phyloP scores from a whole-genome alignment of 2,113 vertebrate species.

The Oreochromis niloticus region DNA sequence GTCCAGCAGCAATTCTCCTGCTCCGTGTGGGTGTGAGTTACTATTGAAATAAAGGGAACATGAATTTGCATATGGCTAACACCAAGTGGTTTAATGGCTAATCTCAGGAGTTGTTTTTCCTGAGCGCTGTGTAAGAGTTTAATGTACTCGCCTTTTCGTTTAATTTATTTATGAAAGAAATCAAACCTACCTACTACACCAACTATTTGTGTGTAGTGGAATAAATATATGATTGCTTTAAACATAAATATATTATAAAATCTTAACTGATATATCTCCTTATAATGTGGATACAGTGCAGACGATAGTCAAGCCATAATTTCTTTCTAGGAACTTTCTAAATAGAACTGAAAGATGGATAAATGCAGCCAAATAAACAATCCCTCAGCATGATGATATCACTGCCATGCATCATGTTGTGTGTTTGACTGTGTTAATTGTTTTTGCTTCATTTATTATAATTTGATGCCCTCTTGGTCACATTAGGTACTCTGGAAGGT shows the following conservation, averaged over 20 bases:
- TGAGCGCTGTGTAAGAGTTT: not conserved
- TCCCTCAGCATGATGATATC: rapidly evolving
- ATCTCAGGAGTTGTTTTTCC: not conserved
- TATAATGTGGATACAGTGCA: not conserved
- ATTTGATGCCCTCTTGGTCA: not conserved
- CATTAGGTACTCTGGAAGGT: not conserved
- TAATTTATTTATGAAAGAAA: not conserved
- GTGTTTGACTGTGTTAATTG: not conserved
- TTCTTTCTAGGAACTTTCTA: not conserved
- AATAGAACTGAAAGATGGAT: not conserved
- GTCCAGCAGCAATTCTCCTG: slow-evolving; percentile 1
- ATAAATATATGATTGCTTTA: not conserved
- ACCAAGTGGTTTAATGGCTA: not conserved
- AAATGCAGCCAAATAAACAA: not conserved
- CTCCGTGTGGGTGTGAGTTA: slow-evolving; percentile 21
- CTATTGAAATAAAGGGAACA: slow-evolving; percentile 4
- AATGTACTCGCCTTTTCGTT: not conserved
- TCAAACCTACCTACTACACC: not conserved
- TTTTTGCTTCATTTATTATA: not conserved
- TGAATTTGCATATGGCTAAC: slow-evolving; percentile 36
- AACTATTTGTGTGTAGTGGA: not conserved
- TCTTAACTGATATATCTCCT: not conserved
- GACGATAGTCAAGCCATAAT: not conserved
- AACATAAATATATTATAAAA: not conserved
- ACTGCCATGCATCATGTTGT: not conserved